Conservation (phyloP, 1,140 invertebrate species). For the Drosophila bocki region DNA sequence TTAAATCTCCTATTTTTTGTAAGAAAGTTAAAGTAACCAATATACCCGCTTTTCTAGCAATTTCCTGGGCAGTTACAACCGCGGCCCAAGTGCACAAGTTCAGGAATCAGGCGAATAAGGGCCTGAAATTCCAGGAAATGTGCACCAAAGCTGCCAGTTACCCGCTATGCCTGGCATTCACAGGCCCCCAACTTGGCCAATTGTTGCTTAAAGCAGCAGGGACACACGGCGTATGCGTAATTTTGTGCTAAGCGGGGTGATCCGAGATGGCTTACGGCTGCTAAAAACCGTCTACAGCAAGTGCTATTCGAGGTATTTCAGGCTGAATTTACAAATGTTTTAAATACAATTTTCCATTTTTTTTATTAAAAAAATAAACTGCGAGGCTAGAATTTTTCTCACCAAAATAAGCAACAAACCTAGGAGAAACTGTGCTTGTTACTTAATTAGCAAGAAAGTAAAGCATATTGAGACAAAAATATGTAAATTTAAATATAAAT, state of each 20-base stretch:
- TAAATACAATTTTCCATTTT: neutral
- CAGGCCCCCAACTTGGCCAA: neutral
- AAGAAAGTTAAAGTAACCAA: neutral
- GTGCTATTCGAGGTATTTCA: neutral
- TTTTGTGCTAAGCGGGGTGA: conserved; percentile 15
- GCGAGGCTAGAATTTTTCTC: neutral
- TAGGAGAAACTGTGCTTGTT: neutral
- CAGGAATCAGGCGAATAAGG: neutral
- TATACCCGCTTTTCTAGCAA: neutral
- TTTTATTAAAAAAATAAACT: neutral
- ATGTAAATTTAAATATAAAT: neutral
- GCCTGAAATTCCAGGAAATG: conserved; percentile 12
- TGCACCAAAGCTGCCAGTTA: conserved; percentile 8
- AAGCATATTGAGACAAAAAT: neutral
- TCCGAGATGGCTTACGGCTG: neutral
- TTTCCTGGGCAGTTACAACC: neutral
- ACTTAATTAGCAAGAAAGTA: neutral
- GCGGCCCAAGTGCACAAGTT: conserved; percentile 10
- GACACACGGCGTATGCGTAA: conserved; percentile 58
- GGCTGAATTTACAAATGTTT: conserved; percentile 9
- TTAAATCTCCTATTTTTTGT: neutral
- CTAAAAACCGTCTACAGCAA: too few relatives aligned
- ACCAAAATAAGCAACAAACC: neutral
- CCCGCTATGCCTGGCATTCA: conserved; percentile 42
- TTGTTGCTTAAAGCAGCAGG: conserved; percentile 18